A percentile compares a stretch with the other conserved stretches of the same genome.
Evolutionary conservation across 64 coral and sea anemone genomes (phyloP).

Genomic region (Montipora capricornis): DNA sequence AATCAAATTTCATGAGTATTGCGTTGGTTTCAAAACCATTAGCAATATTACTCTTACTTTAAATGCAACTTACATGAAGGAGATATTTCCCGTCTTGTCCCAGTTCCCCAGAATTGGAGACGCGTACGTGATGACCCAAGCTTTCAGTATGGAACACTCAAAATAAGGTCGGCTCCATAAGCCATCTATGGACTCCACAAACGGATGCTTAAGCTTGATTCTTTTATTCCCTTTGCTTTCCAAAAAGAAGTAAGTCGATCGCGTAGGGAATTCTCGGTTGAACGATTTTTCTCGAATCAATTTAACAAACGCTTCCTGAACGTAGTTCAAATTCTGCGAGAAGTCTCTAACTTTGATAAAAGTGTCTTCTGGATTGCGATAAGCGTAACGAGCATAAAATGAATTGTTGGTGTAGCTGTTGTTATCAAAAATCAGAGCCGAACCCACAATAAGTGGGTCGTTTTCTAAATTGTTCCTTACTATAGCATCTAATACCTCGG

Average conservation of each 20-base stretch:
- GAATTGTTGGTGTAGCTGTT: constrained; percentile 71
- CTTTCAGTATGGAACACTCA: constrained; percentile 77
- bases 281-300: constrained; percentile 69
- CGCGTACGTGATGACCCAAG: constrained; percentile 80
- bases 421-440: constrained; percentile 85
- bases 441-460: constrained; percentile 80
- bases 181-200: constrained; percentile 83
- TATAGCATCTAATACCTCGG: constrained; percentile 61
- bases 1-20: no score
- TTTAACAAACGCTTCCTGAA: constrained; percentile 79
- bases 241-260: constrained; percentile 72
- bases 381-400: constrained; percentile 84
- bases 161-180: constrained; percentile 89
- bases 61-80: constrained; percentile 83
- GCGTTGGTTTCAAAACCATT: no score
- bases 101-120: constrained; percentile 86
- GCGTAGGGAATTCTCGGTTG: constrained; percentile 63
- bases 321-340: constrained; percentile 83
- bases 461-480: constrained; percentile 86
- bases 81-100: constrained; percentile 18
- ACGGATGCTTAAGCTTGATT: constrained; percentile 60
- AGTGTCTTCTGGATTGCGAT: constrained; percentile 70
- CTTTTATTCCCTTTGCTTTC: constrained; percentile 14
- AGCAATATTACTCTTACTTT: not conserved
- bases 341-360: constrained; percentile 91